These are phyloP conservation scores for Euschistus heros DNA, from an alignment of 1,140 invertebrate species.

Conservation along the genomic window DNA sequence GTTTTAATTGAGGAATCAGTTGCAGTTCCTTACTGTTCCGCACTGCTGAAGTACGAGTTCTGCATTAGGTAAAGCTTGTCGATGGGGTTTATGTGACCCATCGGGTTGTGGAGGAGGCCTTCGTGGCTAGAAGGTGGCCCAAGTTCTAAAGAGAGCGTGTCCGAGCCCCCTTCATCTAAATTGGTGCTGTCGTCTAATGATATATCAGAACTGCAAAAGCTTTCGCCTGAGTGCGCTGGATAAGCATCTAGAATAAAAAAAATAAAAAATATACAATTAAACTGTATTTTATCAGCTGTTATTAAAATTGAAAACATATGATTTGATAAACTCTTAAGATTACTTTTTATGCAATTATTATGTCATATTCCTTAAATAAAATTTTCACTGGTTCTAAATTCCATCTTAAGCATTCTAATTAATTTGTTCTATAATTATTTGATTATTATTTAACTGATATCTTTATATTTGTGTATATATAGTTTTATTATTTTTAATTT, in stretches of 20 bases:
- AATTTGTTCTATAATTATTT: too few species aligned
- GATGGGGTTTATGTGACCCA: constrained; percentile 73
- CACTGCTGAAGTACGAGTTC: constrained; percentile 73
- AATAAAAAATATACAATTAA: not conserved
- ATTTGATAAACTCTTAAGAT: too few species aligned
- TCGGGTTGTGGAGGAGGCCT: constrained; percentile 31
- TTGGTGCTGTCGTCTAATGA: constrained; percentile 71
- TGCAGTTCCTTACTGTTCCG: constrained; percentile 31
- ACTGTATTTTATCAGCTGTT: not conserved
- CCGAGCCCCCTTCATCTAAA: constrained; percentile 65
- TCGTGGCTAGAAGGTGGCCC: constrained; percentile 34
- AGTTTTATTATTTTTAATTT: too few species aligned
- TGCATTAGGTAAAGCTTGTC: constrained; percentile 97
- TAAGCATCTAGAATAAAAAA: constrained; percentile 54
- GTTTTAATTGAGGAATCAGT: too few species aligned
- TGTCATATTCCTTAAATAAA: too few species aligned
- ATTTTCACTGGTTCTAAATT: too few species aligned
- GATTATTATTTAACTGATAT: too few species aligned
- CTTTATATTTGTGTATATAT: too few species aligned
- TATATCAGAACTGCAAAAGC: constrained; percentile 80
- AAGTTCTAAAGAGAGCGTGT: constrained; percentile 60
- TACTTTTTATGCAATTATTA: too few species aligned
- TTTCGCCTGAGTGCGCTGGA: constrained; percentile 73
- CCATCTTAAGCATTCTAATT: too few species aligned
- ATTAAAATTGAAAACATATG: not conserved